These are phyloP conservation scores for Nannoperca australis DNA, from an alignment of 2,797 vertebrate genomes.

Conservation along the genomic window DNA sequence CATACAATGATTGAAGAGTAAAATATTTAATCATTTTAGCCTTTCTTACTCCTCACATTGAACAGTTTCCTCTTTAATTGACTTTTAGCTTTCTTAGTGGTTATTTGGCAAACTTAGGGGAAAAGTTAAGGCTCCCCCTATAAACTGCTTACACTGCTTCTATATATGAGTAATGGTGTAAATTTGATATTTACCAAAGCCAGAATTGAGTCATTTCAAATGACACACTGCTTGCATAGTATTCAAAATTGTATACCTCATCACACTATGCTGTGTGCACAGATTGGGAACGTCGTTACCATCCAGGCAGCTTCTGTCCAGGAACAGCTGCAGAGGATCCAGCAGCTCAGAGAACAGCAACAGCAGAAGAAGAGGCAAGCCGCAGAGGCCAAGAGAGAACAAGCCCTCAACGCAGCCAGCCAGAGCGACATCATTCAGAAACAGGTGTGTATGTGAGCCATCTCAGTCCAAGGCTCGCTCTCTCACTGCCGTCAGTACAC, in stretches of 20 bases:
- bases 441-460: conserved; percentile 82
- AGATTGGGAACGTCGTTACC: conserved; percentile 93
- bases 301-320: conserved; percentile 95
- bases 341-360: conserved; percentile 96
- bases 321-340: conserved; percentile 95
- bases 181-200: neutral
- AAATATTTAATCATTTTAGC: neutral
- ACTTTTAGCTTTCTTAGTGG: neutral
- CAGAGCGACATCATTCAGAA: conserved; percentile 97
- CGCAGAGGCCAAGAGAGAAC: conserved; percentile 92
- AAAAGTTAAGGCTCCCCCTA: neutral
- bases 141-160: neutral
- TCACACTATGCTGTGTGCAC: conserved; percentile 42
- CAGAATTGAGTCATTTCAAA: neutral
- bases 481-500: conserved; percentile 27
- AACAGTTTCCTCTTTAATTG: neutral
- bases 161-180: neutral
- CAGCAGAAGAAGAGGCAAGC: conserved; percentile 95
- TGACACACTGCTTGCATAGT: too few species aligned
- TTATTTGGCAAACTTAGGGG: neutral
- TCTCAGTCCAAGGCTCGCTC: neutral
- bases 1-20: neutral
- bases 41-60: neutral
- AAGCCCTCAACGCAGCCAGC: conserved; percentile 90
- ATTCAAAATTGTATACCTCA: neutral